Evolutionary conservation across 2,888 invertebrate species (phyloP).

Genomic region (Tetragonisca angustula): DNA sequence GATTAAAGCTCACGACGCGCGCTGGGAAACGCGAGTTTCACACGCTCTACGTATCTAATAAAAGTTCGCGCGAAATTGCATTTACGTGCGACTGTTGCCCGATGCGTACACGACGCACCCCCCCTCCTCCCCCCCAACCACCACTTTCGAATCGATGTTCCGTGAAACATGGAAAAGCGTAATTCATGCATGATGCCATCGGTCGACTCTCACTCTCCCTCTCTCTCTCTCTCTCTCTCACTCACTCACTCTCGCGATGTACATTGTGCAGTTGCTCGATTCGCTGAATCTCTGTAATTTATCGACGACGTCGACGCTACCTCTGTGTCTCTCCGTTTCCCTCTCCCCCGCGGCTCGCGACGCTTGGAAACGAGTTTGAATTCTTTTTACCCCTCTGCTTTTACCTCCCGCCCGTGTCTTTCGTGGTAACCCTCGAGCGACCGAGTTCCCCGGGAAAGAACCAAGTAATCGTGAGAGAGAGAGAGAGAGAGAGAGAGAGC

Average conservation of each 20-base stretch:
- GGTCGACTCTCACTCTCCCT: not conserved
- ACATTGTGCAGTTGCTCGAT: slow-evolving; percentile 44
- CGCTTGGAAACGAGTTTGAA: not conserved
- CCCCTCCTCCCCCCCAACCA: not conserved
- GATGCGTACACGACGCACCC: not conserved
- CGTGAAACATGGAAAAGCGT: slow-evolving; percentile 55
- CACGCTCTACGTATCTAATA: slow-evolving; percentile 20
- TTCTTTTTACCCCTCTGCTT: not conserved
- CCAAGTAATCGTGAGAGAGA: not conserved
- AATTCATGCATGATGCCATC: slow-evolving; percentile 60
- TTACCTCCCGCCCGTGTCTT: not conserved
- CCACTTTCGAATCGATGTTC: slow-evolving; percentile 35
- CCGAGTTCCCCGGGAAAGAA: not conserved
- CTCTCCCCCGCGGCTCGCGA: too few species aligned
- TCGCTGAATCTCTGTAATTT: slow-evolving; percentile 59
- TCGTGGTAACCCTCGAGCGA: too few species aligned
- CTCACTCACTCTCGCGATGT: slow-evolving; percentile 7
- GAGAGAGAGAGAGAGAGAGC: not conserved
- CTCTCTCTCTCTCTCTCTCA: not conserved
- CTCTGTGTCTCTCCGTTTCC: not conserved
- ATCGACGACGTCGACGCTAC: slow-evolving; percentile 31
- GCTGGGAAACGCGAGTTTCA: not conserved
- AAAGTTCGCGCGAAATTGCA: slow-evolving; percentile 38
- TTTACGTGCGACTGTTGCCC: slow-evolving; percentile 17
- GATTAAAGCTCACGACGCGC: slow-evolving; percentile 1